These are phyloP conservation scores for Chloebia gouldiae DNA, from an alignment of 2,113 vertebrate species.

Conservation along the genomic window DNA sequence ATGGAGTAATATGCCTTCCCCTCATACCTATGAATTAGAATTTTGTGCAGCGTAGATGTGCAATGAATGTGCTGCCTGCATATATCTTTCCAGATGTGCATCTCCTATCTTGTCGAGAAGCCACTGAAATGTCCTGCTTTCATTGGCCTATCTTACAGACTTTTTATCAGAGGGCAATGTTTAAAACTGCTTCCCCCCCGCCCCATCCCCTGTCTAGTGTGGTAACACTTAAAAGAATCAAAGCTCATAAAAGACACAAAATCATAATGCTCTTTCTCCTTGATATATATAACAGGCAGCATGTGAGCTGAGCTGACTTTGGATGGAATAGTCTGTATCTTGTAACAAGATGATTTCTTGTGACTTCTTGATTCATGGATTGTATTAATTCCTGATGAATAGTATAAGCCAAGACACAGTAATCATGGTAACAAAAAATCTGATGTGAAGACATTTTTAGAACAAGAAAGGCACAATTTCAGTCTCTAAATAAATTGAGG, in stretches of 20 bases:
- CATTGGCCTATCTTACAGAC: not conserved
- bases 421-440: not conserved
- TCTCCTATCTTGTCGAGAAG: not conserved
- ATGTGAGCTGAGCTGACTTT: not conserved
- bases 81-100: not conserved
- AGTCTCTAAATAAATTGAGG: not conserved
- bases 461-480: not conserved
- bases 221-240: not conserved
- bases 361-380: not conserved
- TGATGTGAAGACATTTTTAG: not conserved
- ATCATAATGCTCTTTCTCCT: not conserved
- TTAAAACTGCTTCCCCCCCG: not conserved
- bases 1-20: not conserved
- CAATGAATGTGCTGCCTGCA: not conserved
- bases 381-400: not conserved
- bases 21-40: not conserved
- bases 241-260: not conserved
- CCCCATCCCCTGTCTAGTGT: no score
- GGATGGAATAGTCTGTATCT: not conserved
- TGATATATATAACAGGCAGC: not conserved
- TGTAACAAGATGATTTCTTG: not conserved
- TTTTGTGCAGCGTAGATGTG: not conserved
- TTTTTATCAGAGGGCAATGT: not conserved
- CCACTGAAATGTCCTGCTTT: not conserved
- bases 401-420: not conserved